Conservation (phyloP, 2,113 vertebrate species). For the Physeter macrocephalus region DNA sequence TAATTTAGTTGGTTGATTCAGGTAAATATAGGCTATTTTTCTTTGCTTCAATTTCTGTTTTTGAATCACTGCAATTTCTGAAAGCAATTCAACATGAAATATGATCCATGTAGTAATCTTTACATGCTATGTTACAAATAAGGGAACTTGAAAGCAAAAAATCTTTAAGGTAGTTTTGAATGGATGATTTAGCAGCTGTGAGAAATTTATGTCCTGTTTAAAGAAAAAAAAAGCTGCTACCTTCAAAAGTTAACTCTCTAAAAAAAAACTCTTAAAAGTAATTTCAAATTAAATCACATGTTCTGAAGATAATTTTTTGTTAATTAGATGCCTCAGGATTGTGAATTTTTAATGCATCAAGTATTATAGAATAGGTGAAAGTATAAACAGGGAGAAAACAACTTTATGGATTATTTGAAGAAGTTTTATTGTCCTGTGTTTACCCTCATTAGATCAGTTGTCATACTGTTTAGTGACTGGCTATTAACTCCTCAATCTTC, state of each 20-base stretch:
- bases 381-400: not conserved
- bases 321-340: not conserved
- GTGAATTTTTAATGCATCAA: not conserved
- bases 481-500: not conserved
- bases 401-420: not conserved
- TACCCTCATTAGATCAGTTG: not conserved
- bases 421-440: not conserved
- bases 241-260: not conserved
- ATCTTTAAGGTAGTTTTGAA: not conserved
- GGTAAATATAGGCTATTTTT: not conserved
- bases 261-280: not conserved
- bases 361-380: not conserved
- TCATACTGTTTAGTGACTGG: not conserved
- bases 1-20: not conserved
- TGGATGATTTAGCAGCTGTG: not conserved
- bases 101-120: not conserved
- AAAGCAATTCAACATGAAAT: not conserved
- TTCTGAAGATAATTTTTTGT: not conserved
- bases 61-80: not conserved
- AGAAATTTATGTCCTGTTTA: not conserved
- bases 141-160: not conserved
- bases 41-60: constrained; percentile 6
- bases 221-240: not conserved
- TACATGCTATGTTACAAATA: not conserved
- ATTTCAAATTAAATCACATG: not conserved